Evolutionary conservation across 2,113 vertebrate species (phyloP), one percentile per base, ranked within the genome.

Genomic region (Natator depressus): DNA sequence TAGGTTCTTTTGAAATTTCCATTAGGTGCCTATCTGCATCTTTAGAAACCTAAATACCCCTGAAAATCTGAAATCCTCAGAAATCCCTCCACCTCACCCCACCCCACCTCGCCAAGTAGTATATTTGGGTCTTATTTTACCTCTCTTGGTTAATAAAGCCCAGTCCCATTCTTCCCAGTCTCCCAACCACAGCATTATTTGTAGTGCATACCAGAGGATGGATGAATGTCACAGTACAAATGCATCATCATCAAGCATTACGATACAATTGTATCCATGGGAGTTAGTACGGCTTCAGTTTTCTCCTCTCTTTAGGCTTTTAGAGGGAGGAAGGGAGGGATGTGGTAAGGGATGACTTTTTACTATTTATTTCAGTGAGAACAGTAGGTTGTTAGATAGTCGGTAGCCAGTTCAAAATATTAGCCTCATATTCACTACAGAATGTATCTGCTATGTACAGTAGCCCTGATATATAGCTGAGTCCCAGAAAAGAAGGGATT

Each of bases 51-150:
- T 55, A 55, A 55, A 55, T 55, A 55, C 54, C 22, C 54, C 54
- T 55, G 54, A 55, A 55, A 55, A 55, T 55, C 9, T 55, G 54
- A 55, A 55, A 10, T 55, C 54, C 10, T 25, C 54, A 55, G 54
- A 3, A 22, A 53, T 0, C 0, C 0, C 1, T 11, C 16, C 24
- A 25, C 76, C 29, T 49, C 27, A 27, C 9, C 24, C 14, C 47
- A 11, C 42, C 4, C n/a, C 80, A 62, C 38, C 46, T n/a, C 12
- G 25, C 50, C 11, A 0, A 3, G 1, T 42, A 72, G n/a, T n/a
- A 38, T n/a, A 75, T 75, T 42, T 75, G 10, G 10, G 24, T 75
- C 38, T 46, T 75, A 24, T 75, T 75, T 75, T 75, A 75, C 72
- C 38, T 46, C 38, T 76, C 72, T 27, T 12, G 24, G 4, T 42